Percentiles rank a stretch among this genome's conserved stretches.
Evolutionary conservation across 2,797 vertebrate species (phyloP).

Genomic region (Crocodylus rhombifer): DNA sequence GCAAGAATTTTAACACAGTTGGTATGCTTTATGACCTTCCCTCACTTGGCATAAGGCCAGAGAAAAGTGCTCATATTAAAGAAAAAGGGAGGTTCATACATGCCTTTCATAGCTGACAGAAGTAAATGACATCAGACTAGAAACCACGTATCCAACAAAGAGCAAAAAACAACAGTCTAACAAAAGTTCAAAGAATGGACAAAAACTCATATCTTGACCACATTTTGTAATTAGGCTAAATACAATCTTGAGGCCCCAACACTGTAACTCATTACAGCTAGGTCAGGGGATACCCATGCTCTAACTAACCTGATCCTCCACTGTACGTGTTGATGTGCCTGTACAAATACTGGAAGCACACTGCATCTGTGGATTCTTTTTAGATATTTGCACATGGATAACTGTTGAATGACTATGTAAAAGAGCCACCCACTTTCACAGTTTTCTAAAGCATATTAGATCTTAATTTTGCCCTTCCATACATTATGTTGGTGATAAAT

Average conservation of each 20-base stretch:
- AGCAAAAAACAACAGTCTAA: neutral
- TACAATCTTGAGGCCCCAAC: neutral
- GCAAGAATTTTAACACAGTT: slow-evolving; percentile 19
- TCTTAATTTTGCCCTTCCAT: neutral
- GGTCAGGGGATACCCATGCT: neutral
- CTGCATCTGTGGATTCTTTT: neutral
- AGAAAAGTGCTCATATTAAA: neutral
- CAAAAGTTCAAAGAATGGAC: neutral
- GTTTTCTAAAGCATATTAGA: neutral
- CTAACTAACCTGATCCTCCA: neutral
- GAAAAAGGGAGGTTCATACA: neutral
- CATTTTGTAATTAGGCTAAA: neutral
- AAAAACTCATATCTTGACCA: neutral
- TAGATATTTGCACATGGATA: neutral
- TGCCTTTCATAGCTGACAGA: slow-evolving; percentile 3
- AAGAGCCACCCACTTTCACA: neutral
- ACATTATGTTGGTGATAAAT: neutral
- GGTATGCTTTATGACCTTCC: neutral
- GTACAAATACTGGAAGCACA: neutral
- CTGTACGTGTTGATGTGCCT: neutral
- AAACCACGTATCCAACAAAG: slow-evolving; percentile 4
- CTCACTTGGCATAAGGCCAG: neutral
- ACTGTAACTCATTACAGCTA: neutral
- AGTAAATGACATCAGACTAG: slow-evolving; percentile 6
- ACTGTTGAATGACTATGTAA: neutral